phyloP scores from a whole-genome alignment of 1,140 invertebrate genomes.

The Drosophila pachea region DNA sequence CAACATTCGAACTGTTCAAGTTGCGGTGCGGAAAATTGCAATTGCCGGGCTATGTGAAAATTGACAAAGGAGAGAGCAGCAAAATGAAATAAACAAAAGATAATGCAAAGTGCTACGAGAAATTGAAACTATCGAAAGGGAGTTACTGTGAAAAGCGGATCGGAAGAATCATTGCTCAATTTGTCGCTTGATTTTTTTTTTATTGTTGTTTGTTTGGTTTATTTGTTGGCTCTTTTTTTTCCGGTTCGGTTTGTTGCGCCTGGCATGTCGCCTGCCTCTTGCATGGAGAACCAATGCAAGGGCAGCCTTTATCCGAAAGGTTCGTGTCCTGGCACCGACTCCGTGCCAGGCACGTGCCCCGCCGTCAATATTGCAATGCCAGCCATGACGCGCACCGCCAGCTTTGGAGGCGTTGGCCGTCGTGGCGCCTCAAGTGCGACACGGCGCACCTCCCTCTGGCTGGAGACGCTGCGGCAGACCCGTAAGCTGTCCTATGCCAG shows the following conservation, averaged over 20 bases:
- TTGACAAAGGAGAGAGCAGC: neutral
- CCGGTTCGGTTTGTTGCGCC: slow-evolving; percentile 5
- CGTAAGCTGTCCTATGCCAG: slow-evolving; percentile 68
- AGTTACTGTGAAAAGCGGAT: too few relatives aligned
- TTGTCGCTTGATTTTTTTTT: too few relatives aligned
- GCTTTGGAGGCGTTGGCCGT: slow-evolving; percentile 39
- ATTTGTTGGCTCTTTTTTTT: slow-evolving; percentile 5
- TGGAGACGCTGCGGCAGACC: slow-evolving; percentile 65
- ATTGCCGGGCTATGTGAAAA: neutral
- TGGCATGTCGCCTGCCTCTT: slow-evolving; percentile 71
- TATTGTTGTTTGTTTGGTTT: neutral
- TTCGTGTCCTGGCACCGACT: slow-evolving; percentile 12
- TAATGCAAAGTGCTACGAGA: neutral
- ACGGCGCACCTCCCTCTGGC: slow-evolving; percentile 66
- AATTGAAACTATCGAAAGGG: neutral
- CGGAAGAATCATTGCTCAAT: too few relatives aligned
- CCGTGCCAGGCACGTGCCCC: slow-evolving; percentile 18
- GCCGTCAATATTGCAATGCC: slow-evolving; percentile 35
- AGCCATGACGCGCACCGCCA: slow-evolving; percentile 40
- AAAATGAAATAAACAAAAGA: neutral
- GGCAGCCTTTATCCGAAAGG: slow-evolving; percentile 30
- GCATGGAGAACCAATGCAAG: slow-evolving; percentile 65
- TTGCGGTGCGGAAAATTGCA: slow-evolving; percentile 7
- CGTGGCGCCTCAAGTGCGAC: slow-evolving; percentile 54
- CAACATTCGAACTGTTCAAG: slow-evolving; percentile 21